Evolutionary conservation across 2,113 vertebrate genomes (phyloP), one percentile per base, ranked within the genome.

Genomic region (Nansenia antarctica): DNA sequence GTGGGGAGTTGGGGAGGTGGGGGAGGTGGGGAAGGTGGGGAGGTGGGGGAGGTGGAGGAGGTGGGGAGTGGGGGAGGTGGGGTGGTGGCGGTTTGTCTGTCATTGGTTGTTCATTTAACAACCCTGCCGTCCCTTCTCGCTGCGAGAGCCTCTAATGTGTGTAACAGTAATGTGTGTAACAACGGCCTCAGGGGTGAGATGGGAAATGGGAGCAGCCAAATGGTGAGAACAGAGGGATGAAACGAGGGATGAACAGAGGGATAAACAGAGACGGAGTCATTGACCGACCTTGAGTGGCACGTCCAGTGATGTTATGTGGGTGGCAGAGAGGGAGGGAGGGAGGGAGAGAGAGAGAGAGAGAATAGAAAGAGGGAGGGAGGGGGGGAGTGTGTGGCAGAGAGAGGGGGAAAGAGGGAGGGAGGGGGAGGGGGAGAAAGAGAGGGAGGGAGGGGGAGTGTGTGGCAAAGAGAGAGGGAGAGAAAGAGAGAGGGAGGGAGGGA

Each of bases 301-400:
- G 88, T 91, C 91, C 90, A 89, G 85, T 87, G 87, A 88, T 85
- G 84, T 90, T 88, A 86, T 52, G 86, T 87, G 86, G 84, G 86
- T 87, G 84, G 82, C 69, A 82, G 80, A 57, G 77, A 80, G 80
- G 74, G 79, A 74, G 83, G 77, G 78, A 75, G 70, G 74, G 70
- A 69, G 68, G 24, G 66, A 18, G 62, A 64, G 24, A 9, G 8
- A 9, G 53, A 7, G 30, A 3, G 42, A 73, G 74, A 62, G 70
- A 73, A n/a, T n/a, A n/a, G n/a, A n/a, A n/a, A n/a, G n/a, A n/a
- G n/a, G n/a, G 45, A 22, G 58, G 29, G 18, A 37, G 27, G 14
- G n/a, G 15, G 30, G 29, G 34, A 27, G 31, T 3, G 31, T 24
- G 32, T 35, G 1, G 66, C 27, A 49, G 42, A 73, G 74, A 62